phyloP scores from a whole-genome alignment of 2,113 vertebrate genomes.

The Pimephales promelas region DNA sequence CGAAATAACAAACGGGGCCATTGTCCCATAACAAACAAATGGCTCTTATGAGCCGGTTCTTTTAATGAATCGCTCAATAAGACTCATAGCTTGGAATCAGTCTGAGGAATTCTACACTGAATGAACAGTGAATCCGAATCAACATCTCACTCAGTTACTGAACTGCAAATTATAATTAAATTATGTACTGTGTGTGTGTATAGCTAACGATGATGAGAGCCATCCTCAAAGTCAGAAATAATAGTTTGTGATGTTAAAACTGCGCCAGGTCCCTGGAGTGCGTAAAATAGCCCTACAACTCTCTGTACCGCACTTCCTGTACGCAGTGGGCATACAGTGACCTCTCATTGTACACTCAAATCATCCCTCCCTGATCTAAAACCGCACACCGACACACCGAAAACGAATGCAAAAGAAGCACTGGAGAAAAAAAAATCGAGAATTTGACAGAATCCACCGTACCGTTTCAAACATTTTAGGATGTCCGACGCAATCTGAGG shows the following conservation, averaged over 20 bases:
- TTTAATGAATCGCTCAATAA: neutral
- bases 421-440: neutral
- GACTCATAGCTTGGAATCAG: constrained; percentile 5
- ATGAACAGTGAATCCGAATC: neutral
- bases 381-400: constrained; percentile 18
- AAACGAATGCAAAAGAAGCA: neutral
- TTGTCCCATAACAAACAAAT: neutral
- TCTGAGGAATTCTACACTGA: neutral
- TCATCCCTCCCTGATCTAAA: constrained; percentile 24
- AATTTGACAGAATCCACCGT: constrained; percentile 55
- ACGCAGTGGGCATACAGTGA: constrained; percentile 23
- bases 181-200: too few relatives aligned
- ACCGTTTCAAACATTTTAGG: constrained; percentile 83
- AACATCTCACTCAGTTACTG: neutral
- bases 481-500: constrained; percentile 71
- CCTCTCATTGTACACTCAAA: constrained; percentile 12
- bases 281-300: constrained; percentile 33
- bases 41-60: neutral
- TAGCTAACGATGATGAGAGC: neutral
- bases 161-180: neutral
- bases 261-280: constrained; percentile 25
- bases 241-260: neutral
- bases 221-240: neutral
- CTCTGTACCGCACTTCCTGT: constrained; percentile 36
- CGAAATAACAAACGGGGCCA: neutral